Evolutionary conservation across 2,888 invertebrate species (phyloP), one percentile per base, ranked within the genome.

Genomic region (Sisyra terminalis): DNA sequence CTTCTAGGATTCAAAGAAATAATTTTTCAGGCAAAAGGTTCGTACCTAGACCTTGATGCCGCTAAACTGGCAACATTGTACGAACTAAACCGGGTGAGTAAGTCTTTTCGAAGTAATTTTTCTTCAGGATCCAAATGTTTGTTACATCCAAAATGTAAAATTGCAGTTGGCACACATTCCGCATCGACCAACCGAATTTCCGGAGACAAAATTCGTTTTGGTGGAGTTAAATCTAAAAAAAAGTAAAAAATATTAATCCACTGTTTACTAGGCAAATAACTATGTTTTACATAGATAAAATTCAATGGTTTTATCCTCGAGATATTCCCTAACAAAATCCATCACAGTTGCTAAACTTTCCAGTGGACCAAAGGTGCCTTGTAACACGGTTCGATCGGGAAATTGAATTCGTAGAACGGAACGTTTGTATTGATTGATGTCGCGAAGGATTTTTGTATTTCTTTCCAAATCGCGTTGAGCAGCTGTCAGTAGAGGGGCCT

Each of bases 401-500:
- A 94, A 93, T 56, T 85, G 81, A 47, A 94, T 66, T 43, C 93
- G 68, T 37, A 94, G 78, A 8, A 90, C 76, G 39, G 79, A 77
- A 55, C 76, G 73, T 52, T 78, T 78, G 61, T 88, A 89, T 49
- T 70, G 70, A 42, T 73, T 70, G 24, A 82, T 60, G 53, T 71
- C 71, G 40, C 65, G 63, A 40, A 77, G 56, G 47, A 71, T 61
- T 46, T 63, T 63, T 51, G 70, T 71, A 29, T 69, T 65, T 39
- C 70, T 65, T 51, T 76, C 72, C 18, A 75, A 55, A 48, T 74
- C 66, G 36, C 79, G 65, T 52, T 76, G 64, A 31, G 73, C 66
- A 13, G 71, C 61, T 1, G 87, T 87, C 52, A 78, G 61, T 37
- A 94, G 60, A 2, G 85, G 85, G 9, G 75, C 71, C 45, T 85